phyloP scores from a whole-genome alignment of 2,113 vertebrate species.

The Empidonax alnorum region DNA sequence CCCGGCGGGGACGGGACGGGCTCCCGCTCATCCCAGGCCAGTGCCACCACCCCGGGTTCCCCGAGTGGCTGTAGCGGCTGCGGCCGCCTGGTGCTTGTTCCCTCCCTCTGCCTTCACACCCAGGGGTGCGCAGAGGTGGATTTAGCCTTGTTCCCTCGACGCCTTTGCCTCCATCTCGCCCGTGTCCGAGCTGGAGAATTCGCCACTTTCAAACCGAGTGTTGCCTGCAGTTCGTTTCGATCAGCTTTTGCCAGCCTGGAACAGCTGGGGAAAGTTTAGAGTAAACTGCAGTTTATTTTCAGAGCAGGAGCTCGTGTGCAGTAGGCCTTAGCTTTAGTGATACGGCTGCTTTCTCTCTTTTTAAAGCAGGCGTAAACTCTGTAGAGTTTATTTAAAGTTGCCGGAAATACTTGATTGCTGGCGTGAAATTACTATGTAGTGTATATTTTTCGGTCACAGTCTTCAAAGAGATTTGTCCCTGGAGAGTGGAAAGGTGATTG shows the following conservation, averaged over 20 bases:
- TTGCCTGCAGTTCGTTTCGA: rapidly evolving
- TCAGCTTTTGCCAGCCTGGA: background rate
- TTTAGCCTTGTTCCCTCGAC: background rate
- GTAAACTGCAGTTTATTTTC: background rate
- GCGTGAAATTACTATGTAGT: background rate
- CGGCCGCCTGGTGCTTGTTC: background rate
- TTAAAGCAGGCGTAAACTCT: background rate
- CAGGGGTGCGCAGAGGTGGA: background rate
- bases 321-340: background rate
- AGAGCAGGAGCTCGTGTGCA: background rate
- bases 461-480: background rate
- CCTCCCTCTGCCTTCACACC: background rate
- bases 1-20: background rate
- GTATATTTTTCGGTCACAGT: background rate
- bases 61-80: background rate
- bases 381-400: background rate
- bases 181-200: background rate
- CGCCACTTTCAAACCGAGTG: rapidly evolving
- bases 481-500: background rate
- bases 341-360: background rate
- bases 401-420: background rate
- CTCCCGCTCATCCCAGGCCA: background rate
- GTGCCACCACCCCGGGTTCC: background rate
- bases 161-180: background rate
- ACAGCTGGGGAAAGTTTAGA: background rate